Conservation (phyloP, 2,888 invertebrate species). For the Drosophila nr. perissopoda region DNA sequence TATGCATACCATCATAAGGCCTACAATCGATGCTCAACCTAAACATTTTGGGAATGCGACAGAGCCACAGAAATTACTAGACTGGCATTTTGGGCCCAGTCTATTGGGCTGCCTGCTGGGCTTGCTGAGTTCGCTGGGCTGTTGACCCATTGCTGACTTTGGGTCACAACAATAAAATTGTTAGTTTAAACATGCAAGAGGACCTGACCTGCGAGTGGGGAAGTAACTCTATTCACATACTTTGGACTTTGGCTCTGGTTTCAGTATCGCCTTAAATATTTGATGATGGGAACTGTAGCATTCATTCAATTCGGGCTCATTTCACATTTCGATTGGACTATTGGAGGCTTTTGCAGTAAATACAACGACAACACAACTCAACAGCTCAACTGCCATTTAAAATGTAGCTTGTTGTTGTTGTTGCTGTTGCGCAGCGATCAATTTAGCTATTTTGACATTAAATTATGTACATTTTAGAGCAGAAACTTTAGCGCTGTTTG, state of each 20-base stretch:
- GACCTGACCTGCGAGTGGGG: conserved; percentile 11
- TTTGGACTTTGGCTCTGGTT: conserved; percentile 11
- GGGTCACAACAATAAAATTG: conserved; percentile 66
- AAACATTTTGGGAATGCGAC: conserved; percentile 25
- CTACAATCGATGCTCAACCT: conserved; percentile 43
- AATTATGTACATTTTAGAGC: conserved; percentile 71
- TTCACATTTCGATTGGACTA: conserved; percentile 5
- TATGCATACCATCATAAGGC: conserved; percentile 36
- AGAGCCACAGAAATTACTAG: conserved; percentile 1
- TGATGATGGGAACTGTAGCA: conserved; percentile 71
- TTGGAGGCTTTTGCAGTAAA: conserved; percentile 11
- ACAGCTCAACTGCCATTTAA: conserved; percentile 19
- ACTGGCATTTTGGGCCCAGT: conserved; percentile 21
- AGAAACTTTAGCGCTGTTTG: conserved; percentile 50
- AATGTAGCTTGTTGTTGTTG: conserved; percentile 28
- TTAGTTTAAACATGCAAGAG: conserved; percentile 68
- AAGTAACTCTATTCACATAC: conserved; percentile 10
- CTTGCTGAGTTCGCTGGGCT: conserved; percentile 4
- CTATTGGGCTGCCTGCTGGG: conserved; percentile 5
- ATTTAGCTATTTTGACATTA: conserved; percentile 62
- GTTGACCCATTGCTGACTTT: conserved; percentile 52
- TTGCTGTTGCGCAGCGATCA: conserved; percentile 15
- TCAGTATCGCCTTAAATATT: conserved; percentile 63
- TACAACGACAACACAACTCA: conserved; percentile 16
- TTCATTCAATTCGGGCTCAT: conserved; percentile 31